These are phyloP conservation scores for Martes martes DNA, from an alignment of 2,113 vertebrate species.

Conservation along the genomic window DNA sequence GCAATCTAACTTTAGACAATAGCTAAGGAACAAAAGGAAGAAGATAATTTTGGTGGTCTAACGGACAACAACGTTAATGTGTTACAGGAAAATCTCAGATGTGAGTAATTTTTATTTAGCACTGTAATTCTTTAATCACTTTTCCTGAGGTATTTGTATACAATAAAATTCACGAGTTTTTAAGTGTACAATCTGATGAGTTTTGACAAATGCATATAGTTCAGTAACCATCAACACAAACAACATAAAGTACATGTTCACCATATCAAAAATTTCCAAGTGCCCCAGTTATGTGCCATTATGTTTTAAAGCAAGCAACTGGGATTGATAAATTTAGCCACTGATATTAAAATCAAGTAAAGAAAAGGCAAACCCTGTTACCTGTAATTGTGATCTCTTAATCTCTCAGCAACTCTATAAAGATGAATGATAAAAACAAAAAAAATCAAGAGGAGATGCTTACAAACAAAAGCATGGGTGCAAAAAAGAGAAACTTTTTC, in stretches of 20 bases:
- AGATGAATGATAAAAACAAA: not conserved
- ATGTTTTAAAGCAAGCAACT: not conserved
- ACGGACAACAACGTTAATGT: not conserved
- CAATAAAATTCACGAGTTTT: not conserved
- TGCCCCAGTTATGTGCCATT: not conserved
- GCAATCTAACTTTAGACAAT: not conserved
- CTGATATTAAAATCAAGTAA: slow-evolving; percentile 44
- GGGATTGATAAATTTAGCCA: slow-evolving; percentile 3
- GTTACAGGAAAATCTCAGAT: not conserved
- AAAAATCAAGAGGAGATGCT: slow-evolving; percentile 4
- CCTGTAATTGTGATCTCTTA: not conserved
- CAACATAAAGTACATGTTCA: not conserved
- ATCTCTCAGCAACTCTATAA: not conserved
- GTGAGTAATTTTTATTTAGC: not conserved
- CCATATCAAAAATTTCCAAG: not conserved
- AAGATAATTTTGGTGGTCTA: not conserved
- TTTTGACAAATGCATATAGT: not conserved
- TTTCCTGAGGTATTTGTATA: not conserved
- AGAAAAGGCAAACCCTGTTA: not conserved
- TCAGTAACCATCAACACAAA: not conserved
- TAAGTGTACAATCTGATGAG: not conserved
- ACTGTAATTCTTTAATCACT: not conserved
- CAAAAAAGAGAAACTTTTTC: not conserved
- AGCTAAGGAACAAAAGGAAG: not conserved
- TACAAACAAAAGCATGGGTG: not conserved